These are phyloP conservation scores for Noctua janthina DNA, from an alignment of 2,888 invertebrate species.

Conservation along the genomic window DNA sequence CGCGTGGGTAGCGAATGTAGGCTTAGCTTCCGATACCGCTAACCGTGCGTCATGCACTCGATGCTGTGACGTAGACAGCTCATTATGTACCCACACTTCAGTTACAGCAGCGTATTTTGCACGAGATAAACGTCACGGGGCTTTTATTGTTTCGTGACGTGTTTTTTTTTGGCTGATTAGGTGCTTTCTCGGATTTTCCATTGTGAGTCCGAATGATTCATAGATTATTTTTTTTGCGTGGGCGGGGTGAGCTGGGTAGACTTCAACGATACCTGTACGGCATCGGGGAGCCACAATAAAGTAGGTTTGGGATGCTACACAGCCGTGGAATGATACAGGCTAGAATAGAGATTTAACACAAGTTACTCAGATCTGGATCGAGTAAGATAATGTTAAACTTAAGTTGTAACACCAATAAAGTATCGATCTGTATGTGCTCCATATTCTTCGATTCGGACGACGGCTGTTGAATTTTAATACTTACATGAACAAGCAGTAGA, in stretches of 20 bases:
- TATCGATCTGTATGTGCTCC: conserved; percentile 19
- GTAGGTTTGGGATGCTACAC: too few species aligned
- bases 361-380: background rate
- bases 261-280: background rate
- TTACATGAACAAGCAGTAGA: conserved; percentile 17
- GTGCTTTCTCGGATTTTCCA: conserved; percentile 1
- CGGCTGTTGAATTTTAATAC: conserved; percentile 29
- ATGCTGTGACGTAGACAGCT: conserved; percentile 73
- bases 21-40: conserved; percentile 76
- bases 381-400: background rate
- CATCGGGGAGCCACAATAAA: background rate
- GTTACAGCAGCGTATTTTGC: conserved; percentile 58
- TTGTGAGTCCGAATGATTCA: background rate
- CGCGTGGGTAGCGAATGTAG: conserved; percentile 79
- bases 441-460: conserved; percentile 14
- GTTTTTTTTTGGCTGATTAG: conserved; percentile 1
- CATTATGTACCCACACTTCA: conserved; percentile 65
- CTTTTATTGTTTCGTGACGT: conserved; percentile 26
- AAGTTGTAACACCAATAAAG: conserved; percentile 8
- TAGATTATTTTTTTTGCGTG: background rate
- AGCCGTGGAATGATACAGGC: background rate
- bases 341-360: background rate
- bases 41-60: conserved; percentile 81
- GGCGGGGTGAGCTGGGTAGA: background rate
- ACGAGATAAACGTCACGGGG: conserved; percentile 44